Conservation (phyloP, 2,888 invertebrate genomes). For the Eristalis arbustorum region DNA sequence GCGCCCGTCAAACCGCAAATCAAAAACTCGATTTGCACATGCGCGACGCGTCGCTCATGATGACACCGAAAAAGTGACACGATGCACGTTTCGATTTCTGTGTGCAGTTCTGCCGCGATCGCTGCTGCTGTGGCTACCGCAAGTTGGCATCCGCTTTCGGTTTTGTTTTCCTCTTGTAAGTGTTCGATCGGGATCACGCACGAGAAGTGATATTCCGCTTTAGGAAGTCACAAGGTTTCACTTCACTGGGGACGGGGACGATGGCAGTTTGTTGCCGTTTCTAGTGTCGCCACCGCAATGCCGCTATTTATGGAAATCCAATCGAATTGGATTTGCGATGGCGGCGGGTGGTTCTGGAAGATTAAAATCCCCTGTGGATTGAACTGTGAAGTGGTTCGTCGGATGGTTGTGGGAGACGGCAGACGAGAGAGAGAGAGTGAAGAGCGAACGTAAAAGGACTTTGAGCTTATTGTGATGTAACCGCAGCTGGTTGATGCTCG, state of each 20-base stretch:
- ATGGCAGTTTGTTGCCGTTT: background rate
- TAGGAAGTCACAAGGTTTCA: conserved; percentile 56
- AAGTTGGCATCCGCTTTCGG: conserved; percentile 33
- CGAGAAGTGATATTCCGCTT: conserved; percentile 21
- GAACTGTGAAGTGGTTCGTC: conserved; percentile 7
- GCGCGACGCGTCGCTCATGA: conserved; percentile 32
- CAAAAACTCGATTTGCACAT: conserved; percentile 22
- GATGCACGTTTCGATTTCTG: background rate
- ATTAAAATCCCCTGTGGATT: conserved; percentile 17
- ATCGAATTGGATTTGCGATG: background rate
- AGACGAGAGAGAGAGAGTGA: background rate
- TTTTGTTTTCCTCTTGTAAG: conserved; percentile 39
- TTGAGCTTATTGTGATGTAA: background rate
- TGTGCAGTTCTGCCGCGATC: background rate
- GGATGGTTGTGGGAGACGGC: background rate
- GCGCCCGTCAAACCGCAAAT: background rate
- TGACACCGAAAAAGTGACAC: conserved; percentile 31
- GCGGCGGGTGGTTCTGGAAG: background rate
- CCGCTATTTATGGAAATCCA: conserved; percentile 35
- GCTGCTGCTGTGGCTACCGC: background rate
- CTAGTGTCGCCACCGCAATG: background rate
- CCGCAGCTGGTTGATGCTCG: background rate
- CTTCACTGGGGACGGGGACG: conserved; percentile 5
- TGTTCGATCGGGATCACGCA: conserved; percentile 46
- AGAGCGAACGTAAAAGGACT: background rate